These are phyloP conservation scores for Lingula anatina DNA, from an alignment of 2,888 invertebrate species.

Conservation along the genomic window DNA sequence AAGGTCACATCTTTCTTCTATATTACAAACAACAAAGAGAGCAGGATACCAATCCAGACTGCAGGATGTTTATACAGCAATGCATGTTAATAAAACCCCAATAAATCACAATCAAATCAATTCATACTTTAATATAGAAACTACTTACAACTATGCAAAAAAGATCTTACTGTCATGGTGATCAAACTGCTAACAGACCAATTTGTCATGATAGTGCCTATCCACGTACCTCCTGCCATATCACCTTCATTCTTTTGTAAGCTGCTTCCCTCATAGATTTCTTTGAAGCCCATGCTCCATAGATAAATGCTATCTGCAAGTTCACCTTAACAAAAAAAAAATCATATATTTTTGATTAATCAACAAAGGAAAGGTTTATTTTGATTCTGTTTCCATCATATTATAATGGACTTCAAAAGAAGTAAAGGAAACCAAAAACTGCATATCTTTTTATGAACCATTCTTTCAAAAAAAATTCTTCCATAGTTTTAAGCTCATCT, in stretches of 20 bases:
- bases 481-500: too few relatives aligned
- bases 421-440: too few relatives aligned
- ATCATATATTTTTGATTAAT: conserved; percentile 1
- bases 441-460: too few relatives aligned
- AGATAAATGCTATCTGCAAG: conserved; percentile 32
- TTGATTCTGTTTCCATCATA: not conserved
- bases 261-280: conserved; percentile 20
- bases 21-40: too few relatives aligned
- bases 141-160: not conserved
- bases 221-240: conserved; percentile 32
- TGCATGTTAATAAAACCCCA: too few relatives aligned
- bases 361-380: too few relatives aligned
- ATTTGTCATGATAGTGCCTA: not conserved
- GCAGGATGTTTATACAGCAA: too few relatives aligned
- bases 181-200: not conserved
- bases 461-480: too few relatives aligned
- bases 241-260: conserved; percentile 25
- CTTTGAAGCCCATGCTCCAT: conserved; percentile 31
- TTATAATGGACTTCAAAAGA: too few relatives aligned
- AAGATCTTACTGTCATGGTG: too few relatives aligned
- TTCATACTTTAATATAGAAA: not conserved
- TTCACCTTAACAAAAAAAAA: conserved; percentile 19
- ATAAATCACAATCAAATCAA: not conserved
- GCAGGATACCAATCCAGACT: too few relatives aligned
- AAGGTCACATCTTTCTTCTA: not conserved